Conservation (phyloP, 1,140 invertebrate species). For the Whitmania pigra region DNA sequence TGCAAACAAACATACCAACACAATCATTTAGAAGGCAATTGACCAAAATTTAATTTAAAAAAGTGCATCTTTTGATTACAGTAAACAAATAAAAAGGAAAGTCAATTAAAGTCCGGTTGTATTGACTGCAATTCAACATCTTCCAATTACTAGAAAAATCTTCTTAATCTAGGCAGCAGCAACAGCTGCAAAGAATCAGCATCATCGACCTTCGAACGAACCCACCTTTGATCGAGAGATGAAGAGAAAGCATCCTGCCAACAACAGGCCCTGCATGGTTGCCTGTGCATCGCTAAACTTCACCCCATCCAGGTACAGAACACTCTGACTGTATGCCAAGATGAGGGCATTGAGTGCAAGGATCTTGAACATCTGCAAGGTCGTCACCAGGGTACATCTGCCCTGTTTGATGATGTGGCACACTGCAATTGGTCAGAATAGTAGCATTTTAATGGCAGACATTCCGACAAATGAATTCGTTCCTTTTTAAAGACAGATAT, state of each 20-base stretch:
- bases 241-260: constrained; percentile 92
- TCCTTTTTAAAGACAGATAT: too few species aligned
- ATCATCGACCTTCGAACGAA: background rate
- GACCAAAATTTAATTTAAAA: too few species aligned
- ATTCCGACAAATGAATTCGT: background rate
- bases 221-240: constrained; percentile 90
- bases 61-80: too few species aligned
- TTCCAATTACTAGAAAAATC: too few species aligned
- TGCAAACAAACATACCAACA: too few species aligned
- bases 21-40: too few species aligned
- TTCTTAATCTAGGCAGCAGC: background rate
- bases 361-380: constrained; percentile 99
- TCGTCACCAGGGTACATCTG: constrained; percentile 93
- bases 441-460: background rate
- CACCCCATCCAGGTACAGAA: constrained; percentile 92
- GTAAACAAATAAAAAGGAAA: background rate
- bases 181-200: background rate
- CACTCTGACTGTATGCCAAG: constrained; percentile 93
- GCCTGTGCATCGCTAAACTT: constrained; percentile 96
- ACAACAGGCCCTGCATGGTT: constrained; percentile 74
- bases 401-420: constrained; percentile 99
- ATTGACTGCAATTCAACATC: too few species aligned
- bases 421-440: constrained; percentile 50
- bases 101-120: background rate
- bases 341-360: constrained; percentile 95